Evolutionary conservation across 2,888 invertebrate species (phyloP).

Genomic region (Netelia inedita): DNA sequence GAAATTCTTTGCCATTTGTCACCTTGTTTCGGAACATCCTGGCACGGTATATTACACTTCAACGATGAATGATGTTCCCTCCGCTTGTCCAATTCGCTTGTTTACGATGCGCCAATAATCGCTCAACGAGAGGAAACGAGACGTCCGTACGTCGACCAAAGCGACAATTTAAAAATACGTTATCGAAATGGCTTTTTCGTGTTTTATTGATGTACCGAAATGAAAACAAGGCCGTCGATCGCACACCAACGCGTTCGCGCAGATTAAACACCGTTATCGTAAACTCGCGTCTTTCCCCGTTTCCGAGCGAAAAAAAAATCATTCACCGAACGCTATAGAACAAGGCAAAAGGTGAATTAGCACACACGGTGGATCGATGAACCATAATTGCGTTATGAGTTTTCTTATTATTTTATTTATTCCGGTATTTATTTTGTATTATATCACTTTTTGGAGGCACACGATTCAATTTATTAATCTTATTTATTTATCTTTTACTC

Average conservation of each 20-base stretch:
- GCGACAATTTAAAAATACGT: constrained; percentile 3
- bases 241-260: constrained; percentile 34
- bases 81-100: constrained; percentile 16
- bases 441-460: constrained; percentile 34
- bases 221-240: constrained; percentile 16
- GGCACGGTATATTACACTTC: constrained; percentile 35
- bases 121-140: not conserved
- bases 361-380: constrained; percentile 50
- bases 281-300: constrained; percentile 10
- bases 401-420: constrained; percentile 8
- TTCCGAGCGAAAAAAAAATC: constrained; percentile 15
- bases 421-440: not conserved
- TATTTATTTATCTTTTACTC: constrained; percentile 17
- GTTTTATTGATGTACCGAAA: constrained; percentile 25
- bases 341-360: constrained; percentile 63
- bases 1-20: constrained; percentile 50
- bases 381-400: not conserved
- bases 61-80: not conserved
- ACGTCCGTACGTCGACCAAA: not conserved
- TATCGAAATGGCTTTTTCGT: constrained; percentile 2
- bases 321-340: constrained; percentile 9
- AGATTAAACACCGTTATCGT: constrained; percentile 28
- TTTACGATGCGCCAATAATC: constrained; percentile 13
- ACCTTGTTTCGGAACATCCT: constrained; percentile 48
- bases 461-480: not conserved